phyloP scores from a whole-genome alignment of 2,797 vertebrate species.

The Podarcis siculus region DNA sequence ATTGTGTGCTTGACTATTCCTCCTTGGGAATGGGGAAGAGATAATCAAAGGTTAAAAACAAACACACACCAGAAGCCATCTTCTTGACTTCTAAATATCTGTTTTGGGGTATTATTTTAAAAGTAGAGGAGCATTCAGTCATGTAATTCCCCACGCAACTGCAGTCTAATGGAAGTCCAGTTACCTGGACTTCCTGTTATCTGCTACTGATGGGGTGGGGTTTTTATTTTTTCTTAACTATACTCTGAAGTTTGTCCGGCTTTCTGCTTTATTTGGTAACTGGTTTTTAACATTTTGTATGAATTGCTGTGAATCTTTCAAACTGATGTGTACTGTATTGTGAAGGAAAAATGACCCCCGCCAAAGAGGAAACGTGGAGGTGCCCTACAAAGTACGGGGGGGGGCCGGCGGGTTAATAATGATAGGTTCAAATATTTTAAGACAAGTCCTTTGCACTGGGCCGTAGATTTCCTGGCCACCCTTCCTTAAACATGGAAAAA shows the following conservation, averaged over 20 bases:
- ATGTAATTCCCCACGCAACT: not conserved
- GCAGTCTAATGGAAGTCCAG: not conserved
- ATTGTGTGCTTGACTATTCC: no score
- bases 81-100: not conserved
- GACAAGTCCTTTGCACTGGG: no score
- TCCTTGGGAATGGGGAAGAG: no score
- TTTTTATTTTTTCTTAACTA: not conserved
- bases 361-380: not conserved
- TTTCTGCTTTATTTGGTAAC: not conserved
- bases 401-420: rapidly evolving
- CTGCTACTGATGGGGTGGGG: no score
- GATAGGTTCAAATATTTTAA: not conserved
- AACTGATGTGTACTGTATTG: not conserved
- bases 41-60: no score
- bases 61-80: no score
- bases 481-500: no score
- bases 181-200: not conserved
- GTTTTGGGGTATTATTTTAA: not conserved
- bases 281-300: not conserved
- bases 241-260: not conserved
- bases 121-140: not conserved
- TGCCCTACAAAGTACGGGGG: not conserved
- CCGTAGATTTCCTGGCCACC: no score
- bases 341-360: not conserved
- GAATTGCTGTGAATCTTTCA: not conserved